These are phyloP conservation scores for Penaeus chinensis DNA, from an alignment of 1,140 invertebrate genomes.

Conservation along the genomic window DNA sequence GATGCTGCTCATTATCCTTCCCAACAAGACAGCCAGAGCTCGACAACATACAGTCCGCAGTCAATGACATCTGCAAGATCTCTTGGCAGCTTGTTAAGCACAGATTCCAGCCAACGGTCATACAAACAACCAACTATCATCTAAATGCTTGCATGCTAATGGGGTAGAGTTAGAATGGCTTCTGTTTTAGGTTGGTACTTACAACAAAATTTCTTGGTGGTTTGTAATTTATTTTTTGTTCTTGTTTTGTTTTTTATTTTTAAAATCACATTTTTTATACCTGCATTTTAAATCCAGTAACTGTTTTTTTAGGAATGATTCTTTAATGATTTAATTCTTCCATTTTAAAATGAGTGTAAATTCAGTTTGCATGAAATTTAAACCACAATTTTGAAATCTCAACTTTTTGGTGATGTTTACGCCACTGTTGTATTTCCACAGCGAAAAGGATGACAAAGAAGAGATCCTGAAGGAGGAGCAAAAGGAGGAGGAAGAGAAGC, in stretches of 20 bases:
- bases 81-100: conserved; percentile 19
- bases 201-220: background rate
- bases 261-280: too few species aligned
- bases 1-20: background rate
- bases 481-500: conserved; percentile 42
- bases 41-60: background rate
- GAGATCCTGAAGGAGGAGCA: conserved; percentile 52
- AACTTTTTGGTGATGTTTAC: too few species aligned
- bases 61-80: conserved; percentile 32
- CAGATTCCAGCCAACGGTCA: conserved; percentile 17
- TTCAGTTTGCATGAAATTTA: background rate
- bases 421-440: conserved; percentile 5
- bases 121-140: conserved; percentile 40
- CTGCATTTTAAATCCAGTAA: too few species aligned
- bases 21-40: background rate
- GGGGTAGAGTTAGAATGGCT: conserved; percentile 28
- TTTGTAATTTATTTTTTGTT: background rate
- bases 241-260: too few species aligned
- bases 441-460: conserved; percentile 53
- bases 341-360: too few species aligned
- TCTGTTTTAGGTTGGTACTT: background rate
- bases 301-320: too few species aligned
- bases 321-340: too few species aligned
- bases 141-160: conserved; percentile 40
- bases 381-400: too few species aligned